Evolutionary conservation across 2,888 invertebrate genomes (phyloP).

Genomic region (Micropterix aruncella): DNA sequence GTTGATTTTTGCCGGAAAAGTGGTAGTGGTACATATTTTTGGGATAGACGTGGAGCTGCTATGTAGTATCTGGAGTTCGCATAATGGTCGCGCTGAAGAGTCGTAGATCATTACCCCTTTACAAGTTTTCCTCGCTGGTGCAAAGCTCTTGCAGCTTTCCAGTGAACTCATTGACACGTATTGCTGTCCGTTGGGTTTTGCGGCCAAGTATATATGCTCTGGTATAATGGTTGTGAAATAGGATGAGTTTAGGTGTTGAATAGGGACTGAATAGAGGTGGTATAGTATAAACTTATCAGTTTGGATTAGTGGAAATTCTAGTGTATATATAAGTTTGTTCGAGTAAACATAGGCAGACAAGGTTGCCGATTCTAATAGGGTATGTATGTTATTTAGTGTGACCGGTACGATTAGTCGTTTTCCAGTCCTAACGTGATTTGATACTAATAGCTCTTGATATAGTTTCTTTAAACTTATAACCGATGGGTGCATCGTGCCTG

Average conservation of each 20-base stretch:
- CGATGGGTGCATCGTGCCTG: conserved; percentile 13
- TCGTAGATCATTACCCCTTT: conserved; percentile 4
- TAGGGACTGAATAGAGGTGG: conserved; percentile 14
- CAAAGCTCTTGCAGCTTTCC: too few species aligned
- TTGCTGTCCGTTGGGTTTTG: conserved; percentile 13
- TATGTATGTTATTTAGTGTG: too few species aligned
- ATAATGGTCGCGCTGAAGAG: conserved; percentile 2
- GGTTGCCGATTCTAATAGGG: conserved; percentile 13
- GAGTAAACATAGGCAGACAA: conserved; percentile 11
- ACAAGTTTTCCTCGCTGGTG: conserved; percentile 2
- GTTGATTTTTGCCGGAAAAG: conserved; percentile 5
- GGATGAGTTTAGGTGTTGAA: too few species aligned
- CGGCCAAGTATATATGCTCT: conserved; percentile 15
- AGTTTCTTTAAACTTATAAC: conserved; percentile 11
- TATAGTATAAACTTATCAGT: conserved; percentile 13
- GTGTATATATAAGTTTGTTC: conserved; percentile 10
- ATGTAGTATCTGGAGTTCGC: conserved; percentile 5
- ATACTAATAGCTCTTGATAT: conserved; percentile 12
- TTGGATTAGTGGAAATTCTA: too few species aligned
- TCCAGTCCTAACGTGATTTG: conserved; percentile 10
- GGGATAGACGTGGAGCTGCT: conserved; percentile 3
- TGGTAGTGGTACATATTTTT: conserved; percentile 2
- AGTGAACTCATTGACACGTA: too few species aligned
- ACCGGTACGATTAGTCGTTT: conserved; percentile 13
- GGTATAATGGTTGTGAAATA: conserved; percentile 14